phyloP scores from a whole-genome alignment of 2,888 invertebrate species.

The Lochmaea crataegi region DNA sequence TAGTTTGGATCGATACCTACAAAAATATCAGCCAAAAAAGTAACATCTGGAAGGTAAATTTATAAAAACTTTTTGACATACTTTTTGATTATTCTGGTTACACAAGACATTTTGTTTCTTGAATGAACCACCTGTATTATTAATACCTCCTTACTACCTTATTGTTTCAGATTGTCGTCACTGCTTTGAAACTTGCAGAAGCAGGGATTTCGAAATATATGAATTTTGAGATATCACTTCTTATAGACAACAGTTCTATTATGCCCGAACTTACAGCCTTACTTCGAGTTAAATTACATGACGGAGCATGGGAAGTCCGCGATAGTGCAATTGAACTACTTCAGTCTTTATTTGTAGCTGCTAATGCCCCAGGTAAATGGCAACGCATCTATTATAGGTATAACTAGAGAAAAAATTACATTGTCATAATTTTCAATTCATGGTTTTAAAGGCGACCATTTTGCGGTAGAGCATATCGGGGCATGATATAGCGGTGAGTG shows the following conservation, averaged over 20 bases:
- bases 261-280: constrained; percentile 76
- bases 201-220: constrained; percentile 80
- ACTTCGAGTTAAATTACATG: constrained; percentile 77
- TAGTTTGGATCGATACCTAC: too few relatives aligned
- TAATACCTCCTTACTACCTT: neutral
- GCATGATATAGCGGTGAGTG: too few relatives aligned
- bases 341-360: constrained; percentile 76
- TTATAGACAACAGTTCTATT: constrained; percentile 74
- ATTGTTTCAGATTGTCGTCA: constrained; percentile 73
- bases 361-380: constrained; percentile 74
- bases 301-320: constrained; percentile 81
- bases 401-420: too few relatives aligned
- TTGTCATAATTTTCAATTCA: too few relatives aligned
- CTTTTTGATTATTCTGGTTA: too few relatives aligned
- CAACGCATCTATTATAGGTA: too few relatives aligned
- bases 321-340: constrained; percentile 82
- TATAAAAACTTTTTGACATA: too few relatives aligned
- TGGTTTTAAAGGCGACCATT: too few relatives aligned
- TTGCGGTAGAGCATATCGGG: too few relatives aligned
- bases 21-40: too few relatives aligned
- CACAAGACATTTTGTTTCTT: neutral
- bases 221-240: constrained; percentile 79
- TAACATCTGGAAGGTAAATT: too few relatives aligned
- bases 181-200: constrained; percentile 76
- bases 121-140: too few relatives aligned